A percentile compares a stretch with the other conserved stretches of the same genome.
Evolutionary conservation across 2,888 invertebrate species (phyloP).

Genomic region (Coelinius sp.): DNA sequence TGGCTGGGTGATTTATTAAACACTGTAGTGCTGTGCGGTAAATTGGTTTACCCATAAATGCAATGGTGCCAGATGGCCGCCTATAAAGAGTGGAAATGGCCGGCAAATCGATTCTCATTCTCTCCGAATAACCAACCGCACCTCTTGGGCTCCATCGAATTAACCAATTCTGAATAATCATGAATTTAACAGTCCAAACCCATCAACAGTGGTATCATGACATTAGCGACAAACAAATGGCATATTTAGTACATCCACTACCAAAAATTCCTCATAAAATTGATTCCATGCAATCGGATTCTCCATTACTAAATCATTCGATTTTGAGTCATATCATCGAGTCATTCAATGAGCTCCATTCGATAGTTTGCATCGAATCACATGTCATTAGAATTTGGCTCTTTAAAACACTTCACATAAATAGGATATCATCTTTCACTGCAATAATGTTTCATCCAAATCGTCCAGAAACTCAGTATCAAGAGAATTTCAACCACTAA

Average conservation of each 20-base stretch:
- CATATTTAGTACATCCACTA: not conserved
- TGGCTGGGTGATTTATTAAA: conserved; percentile 41
- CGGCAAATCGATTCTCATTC: not conserved
- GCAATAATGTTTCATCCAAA: too few relatives aligned
- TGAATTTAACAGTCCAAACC: not conserved
- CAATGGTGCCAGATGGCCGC: conserved; percentile 35
- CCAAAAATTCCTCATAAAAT: not conserved
- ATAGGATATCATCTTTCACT: not conserved
- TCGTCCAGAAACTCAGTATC: too few relatives aligned
- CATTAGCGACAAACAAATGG: not conserved
- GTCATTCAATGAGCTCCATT: too few relatives aligned
- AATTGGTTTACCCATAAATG: conserved; percentile 38
- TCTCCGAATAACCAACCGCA: not conserved
- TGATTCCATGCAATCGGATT: not conserved
- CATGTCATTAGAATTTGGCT: not conserved
- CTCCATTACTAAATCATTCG: not conserved
- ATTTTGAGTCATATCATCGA: not conserved
- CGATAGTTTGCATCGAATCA: not conserved
- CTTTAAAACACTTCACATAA: not conserved
- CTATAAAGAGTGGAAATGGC: conserved; percentile 4
- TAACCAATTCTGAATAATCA: not conserved
- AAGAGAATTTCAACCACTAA: not conserved
- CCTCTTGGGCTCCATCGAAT: not conserved
- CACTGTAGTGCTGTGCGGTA: conserved; percentile 27
- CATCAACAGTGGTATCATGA: not conserved